A percentile compares a stretch with the other conserved stretches of the same genome.
These are phyloP conservation scores for Falco berigora DNA, from an alignment of 2,797 vertebrate genomes.

Conservation along the genomic window DNA sequence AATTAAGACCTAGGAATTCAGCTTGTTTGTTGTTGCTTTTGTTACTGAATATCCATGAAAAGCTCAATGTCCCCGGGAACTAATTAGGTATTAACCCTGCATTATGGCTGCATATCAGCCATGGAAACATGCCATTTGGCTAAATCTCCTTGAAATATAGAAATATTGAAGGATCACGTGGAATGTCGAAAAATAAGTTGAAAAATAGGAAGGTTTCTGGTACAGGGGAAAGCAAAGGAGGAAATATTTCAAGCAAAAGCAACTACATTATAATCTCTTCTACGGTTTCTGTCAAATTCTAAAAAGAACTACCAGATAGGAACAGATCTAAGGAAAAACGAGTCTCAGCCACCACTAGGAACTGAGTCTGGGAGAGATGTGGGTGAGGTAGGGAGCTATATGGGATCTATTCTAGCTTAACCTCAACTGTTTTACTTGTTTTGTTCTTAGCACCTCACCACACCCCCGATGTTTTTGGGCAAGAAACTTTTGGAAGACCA, in stretches of 20 bases:
- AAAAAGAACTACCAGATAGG: not conserved
- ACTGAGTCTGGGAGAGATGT: not conserved
- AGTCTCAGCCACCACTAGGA: not conserved
- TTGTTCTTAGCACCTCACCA: not conserved
- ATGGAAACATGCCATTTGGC: slow-evolving; percentile 43
- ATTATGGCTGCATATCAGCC: slow-evolving; percentile 59
- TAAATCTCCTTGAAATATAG: slow-evolving; percentile 62
- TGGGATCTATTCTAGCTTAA: not conserved
- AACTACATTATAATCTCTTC: not conserved
- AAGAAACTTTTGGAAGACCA: not conserved
- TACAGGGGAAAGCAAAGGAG: not conserved
- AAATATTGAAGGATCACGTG: slow-evolving; percentile 43
- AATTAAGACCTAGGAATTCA: slow-evolving; percentile 54
- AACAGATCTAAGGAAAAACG: not conserved
- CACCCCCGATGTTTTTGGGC: not conserved
- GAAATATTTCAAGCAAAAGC: not conserved
- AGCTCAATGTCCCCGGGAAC: slow-evolving; percentile 69
- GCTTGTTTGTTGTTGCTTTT: slow-evolving; percentile 64
- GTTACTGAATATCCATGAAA: slow-evolving; percentile 73
- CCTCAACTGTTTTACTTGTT: not conserved
- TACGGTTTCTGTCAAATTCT: not conserved
- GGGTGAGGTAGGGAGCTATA: not conserved
- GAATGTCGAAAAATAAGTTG: not conserved
- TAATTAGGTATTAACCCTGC: slow-evolving; percentile 70
- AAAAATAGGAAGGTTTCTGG: not conserved